Evolutionary conservation across 1,140 invertebrate genomes (phyloP).

Genomic region (Bactericera cockerelli): DNA sequence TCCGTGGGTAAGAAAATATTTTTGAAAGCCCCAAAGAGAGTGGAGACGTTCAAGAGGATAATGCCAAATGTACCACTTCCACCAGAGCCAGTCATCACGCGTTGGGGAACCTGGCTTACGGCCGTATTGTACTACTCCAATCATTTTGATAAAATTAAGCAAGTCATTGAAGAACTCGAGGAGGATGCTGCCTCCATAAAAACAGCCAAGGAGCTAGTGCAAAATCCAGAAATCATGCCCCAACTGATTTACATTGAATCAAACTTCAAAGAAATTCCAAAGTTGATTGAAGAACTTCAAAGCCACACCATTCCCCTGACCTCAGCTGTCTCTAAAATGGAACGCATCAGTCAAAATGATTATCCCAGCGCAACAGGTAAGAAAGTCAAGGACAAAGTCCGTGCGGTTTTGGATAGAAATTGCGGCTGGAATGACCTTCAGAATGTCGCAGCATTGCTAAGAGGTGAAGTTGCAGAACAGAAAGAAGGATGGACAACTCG

Average conservation of each 20-base stretch:
- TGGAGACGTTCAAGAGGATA: conserved; percentile 8
- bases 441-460: too few species aligned
- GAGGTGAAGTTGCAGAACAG: too few species aligned
- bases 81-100: conserved; percentile 11
- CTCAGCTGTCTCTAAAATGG: too few species aligned
- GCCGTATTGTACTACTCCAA: conserved; percentile 7
- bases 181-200: background rate
- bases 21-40: conserved; percentile 8
- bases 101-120: conserved; percentile 7
- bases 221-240: background rate
- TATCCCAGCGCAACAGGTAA: too few species aligned
- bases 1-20: conserved; percentile 8
- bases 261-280: background rate
- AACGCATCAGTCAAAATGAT: too few species aligned
- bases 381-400: too few species aligned
- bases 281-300: too few species aligned
- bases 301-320: too few species aligned
- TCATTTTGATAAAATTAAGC: conserved; percentile 22
- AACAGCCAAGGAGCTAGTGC: background rate
- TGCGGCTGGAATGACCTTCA: too few species aligned
- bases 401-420: too few species aligned
- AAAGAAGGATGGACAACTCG: too few species aligned
- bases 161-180: background rate
- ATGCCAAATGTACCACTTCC: conserved; percentile 7
- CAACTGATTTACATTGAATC: background rate